Evolutionary conservation across 2,113 vertebrate species (phyloP), one percentile per base, ranked within the genome.

Genomic region (Eulacestoma nigropectus): DNA sequence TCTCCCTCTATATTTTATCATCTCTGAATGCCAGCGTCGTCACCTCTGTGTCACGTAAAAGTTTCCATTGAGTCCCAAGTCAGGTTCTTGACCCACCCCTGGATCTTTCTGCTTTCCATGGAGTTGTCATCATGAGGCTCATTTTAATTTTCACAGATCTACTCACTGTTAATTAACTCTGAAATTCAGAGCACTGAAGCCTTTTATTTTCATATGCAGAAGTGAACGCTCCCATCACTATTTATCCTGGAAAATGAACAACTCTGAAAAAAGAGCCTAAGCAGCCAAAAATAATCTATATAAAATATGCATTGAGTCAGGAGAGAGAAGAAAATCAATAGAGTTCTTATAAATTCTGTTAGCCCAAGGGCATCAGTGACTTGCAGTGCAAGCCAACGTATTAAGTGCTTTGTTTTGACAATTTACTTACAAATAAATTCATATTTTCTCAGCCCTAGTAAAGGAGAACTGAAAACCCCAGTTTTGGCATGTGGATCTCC

Each of bases 381-480:
- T 93, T 82, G 72, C 78, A 82, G 22, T 39, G 53, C 53, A 46
- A 93, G 50, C n/a, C 63, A 95, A 57, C 5, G 6, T 33, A 92
- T 87, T 93, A 94, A 95, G 55, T 81, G 47, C 84, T 93, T 96
- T 96, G 82, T 96, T 96, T 94, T 92, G 86, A 95, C 79, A 95
- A 95, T 96, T 94, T 95, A 35, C 39, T 70, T 92, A 77, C 42
- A 93, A 92, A 79, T 87, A 74, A 85, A 95, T 89, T 39, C 73
- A 32, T 84, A 41, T 73, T 75, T 82, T 80, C 64, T 72, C 47
- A 79, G 52, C 42, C 33, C 16, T 25, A 60, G 16, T 56, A 56
- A 69, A 9, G 16, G 37, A 89, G 29, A 60, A 19, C 6, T 56
- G 13, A 63, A 84, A n/a, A 4, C 64, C 80, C 33, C 21, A 11